Percentiles rank a stretch among this genome's conserved stretches.
These are phyloP conservation scores for Periplaneta americana DNA, from an alignment of 1,140 invertebrate species.

Conservation along the genomic window DNA sequence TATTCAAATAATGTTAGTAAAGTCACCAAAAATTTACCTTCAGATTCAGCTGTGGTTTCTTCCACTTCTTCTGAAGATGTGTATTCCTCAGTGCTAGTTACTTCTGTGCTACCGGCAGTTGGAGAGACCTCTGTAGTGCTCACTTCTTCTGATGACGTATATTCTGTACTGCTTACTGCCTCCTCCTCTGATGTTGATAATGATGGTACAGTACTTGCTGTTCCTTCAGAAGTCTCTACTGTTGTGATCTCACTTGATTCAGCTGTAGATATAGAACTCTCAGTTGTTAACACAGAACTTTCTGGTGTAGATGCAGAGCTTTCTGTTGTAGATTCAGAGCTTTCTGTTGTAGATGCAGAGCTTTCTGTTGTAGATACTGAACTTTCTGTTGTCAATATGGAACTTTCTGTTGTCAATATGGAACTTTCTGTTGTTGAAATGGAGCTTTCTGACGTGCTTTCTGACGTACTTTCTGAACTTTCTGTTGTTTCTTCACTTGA, in stretches of 20 bases:
- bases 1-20: too few relatives aligned
- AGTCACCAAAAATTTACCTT: too few relatives aligned
- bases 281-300: neutral
- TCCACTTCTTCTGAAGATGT: neutral
- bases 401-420: neutral
- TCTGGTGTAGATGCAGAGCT: too few relatives aligned
- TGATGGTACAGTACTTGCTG: neutral
- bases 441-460: neutral
- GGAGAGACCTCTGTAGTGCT: neutral
- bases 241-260: slow-evolving; percentile 23
- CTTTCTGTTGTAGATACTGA: neutral
- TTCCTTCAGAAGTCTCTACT: slow-evolving; percentile 17
- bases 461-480: neutral
- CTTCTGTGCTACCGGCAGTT: neutral
- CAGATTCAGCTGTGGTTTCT: neutral
- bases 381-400: neutral
- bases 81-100: neutral
- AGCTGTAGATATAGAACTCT: neutral
- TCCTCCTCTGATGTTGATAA: neutral
- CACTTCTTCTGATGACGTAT: neutral
- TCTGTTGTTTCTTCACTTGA: neutral
- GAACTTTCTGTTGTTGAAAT: neutral
- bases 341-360: neutral
- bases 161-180: slow-evolving; percentile 25
- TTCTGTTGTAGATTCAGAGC: slow-evolving; percentile 13